These are phyloP conservation scores for Botrylloides violaceus DNA, from an alignment of 23 tunicate species.

Conservation along the genomic window DNA sequence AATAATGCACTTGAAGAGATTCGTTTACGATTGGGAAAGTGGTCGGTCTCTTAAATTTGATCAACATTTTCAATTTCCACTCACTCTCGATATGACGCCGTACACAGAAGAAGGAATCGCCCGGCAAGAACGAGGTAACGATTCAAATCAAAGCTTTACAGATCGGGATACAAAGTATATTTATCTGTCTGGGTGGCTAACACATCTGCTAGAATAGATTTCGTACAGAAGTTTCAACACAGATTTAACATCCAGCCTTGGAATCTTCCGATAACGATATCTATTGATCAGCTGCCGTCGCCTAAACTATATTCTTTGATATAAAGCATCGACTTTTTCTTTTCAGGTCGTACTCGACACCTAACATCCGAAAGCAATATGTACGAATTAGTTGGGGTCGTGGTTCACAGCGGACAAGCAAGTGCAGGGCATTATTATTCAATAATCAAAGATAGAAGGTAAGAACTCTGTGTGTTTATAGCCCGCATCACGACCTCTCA, in stretches of 20 bases:
- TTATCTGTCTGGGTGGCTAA: no score
- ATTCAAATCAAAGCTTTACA: no score
- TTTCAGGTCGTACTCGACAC: slow-evolving; percentile 27
- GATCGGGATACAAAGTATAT: no score
- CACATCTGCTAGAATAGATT: no score
- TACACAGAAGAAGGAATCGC: slow-evolving; percentile 40
- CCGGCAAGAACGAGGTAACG: slow-evolving; percentile 7
- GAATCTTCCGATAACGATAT: no score
- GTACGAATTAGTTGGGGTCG: slow-evolving; percentile 75
- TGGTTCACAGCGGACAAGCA: slow-evolving; percentile 93
- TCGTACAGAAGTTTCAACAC: no score
- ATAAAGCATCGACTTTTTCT: no score
- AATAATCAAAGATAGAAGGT: slow-evolving; percentile 65
- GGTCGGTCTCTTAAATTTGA: slow-evolving; percentile 79
- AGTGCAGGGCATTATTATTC: slow-evolving; percentile 95
- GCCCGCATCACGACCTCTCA: neutral
- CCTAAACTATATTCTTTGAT: no score
- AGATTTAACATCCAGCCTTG: no score
- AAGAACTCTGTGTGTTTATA: no score
- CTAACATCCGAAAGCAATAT: slow-evolving; percentile 34
- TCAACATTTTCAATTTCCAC: slow-evolving; percentile 81
- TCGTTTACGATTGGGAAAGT: slow-evolving; percentile 96
- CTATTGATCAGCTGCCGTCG: no score
- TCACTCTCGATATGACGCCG: slow-evolving; percentile 85
- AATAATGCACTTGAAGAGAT: slow-evolving; percentile 89